Evolutionary conservation across 92 coral and sea anemone species (phyloP).

Genomic region (Palythoa caribaeorum): DNA sequence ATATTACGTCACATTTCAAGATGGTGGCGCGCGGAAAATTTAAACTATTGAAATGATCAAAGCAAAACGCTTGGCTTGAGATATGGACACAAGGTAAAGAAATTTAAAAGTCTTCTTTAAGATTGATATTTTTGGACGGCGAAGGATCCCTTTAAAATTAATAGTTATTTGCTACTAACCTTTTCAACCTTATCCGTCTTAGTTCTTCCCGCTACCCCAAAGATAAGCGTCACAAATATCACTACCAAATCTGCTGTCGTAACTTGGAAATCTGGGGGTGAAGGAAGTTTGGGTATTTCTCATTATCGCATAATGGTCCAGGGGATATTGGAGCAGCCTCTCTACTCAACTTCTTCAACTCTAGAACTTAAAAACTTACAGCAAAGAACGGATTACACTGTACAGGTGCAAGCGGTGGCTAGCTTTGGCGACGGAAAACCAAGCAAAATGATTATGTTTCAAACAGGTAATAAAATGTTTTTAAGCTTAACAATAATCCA

Average conservation of each 20-base stretch:
- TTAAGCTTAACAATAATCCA: background rate
- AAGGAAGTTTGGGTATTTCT: background rate
- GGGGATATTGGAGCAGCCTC: background rate
- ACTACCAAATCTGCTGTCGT: constrained; percentile 11
- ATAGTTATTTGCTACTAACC: background rate
- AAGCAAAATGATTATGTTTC: background rate
- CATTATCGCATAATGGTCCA: background rate
- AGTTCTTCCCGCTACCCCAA: constrained; percentile 15
- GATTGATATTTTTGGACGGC: no score
- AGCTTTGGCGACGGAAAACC: constrained; percentile 22
- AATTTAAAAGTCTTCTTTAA: no score
- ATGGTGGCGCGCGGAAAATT: no score
- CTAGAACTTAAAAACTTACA: constrained; percentile 12
- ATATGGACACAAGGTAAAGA: no score
- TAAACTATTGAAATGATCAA: no score
- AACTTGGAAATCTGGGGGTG: background rate
- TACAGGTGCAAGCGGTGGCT: constrained; percentile 24
- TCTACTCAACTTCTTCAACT: constrained; percentile 1
- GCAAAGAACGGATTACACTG: background rate
- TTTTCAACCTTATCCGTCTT: background rate
- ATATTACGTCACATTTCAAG: no score
- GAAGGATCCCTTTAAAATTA: no score
- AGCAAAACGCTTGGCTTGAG: no score
- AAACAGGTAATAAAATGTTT: constrained; percentile 10
- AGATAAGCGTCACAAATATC: background rate